Base-by-base conservation (phyloP, 2,888 invertebrate species). In the Teleiodes luculella region DNA sequence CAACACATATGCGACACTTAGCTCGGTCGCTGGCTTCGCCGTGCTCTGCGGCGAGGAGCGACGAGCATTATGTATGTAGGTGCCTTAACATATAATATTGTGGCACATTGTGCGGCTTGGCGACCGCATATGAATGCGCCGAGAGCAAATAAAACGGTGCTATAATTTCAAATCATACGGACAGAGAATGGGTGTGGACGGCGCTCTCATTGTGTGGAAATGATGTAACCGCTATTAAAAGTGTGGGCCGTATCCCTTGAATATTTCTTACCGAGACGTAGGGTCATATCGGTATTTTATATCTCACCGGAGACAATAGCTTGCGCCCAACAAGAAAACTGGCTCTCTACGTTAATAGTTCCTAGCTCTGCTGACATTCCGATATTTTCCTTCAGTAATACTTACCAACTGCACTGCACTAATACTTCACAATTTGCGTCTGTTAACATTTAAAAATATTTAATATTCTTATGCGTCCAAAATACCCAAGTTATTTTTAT, bases 161-260 rank as follows among this genome's bases (percentile, higher is more conserved):
- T 87, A 89, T 88, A 89, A 89, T 89, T 88, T 89, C 89, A 89
- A 89, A 89, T 89, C 89, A 88, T 89, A 87, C 84, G 87, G 88
- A 89, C 89, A 88, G 87, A 89, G 89, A 89, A 88, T 89, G 89
- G 89, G 89, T 88, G 89, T 89, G 89, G 89, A 89, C 86, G 85
- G 83, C 84, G 84, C 79, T 86, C 86, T 88, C 88, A 89, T 89
- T 89, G 89, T 89, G 89, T 89, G 89, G 89, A 89, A 89, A 89
- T 89, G 86, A 88, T 89, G 89, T 87, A 88, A 88, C 87, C 85
- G 79, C 89, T 87, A 89, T 89, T 88, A 89, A 88, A 88, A 89
- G 89, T 89, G 89, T 89, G 86, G 89, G 89, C 76, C 72, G 88
- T 87, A 85, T 87, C 86, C 87, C 86, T 84, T 88, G 86, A 87